Evolutionary conservation across 2,797 vertebrate genomes (phyloP).

Genomic region (Lophius americanus): DNA sequence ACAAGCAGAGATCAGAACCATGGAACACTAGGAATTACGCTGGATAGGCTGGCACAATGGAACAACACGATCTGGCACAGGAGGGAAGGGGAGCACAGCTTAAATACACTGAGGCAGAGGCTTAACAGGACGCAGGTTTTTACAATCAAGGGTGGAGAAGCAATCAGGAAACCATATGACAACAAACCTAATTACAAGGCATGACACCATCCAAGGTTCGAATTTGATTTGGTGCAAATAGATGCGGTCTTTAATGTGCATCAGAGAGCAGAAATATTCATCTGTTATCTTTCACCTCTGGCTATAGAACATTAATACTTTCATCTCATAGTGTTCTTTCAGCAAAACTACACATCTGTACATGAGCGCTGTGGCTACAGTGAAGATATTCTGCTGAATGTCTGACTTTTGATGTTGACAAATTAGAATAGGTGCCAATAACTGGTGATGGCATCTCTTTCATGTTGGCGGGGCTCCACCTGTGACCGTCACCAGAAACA

Average conservation of each 20-base stretch:
- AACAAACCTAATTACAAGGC: too few species aligned
- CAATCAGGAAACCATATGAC: too few species aligned
- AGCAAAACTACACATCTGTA: not conserved
- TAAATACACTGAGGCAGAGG: too few species aligned
- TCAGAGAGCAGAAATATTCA: slow-evolving; percentile 5
- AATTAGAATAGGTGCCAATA: slow-evolving; percentile 8
- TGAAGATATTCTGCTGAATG: not conserved
- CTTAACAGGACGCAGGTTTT: too few species aligned
- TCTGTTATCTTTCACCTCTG: slow-evolving; percentile 7
- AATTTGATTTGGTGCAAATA: too few species aligned
- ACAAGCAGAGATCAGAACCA: too few species aligned
- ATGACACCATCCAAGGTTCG: too few species aligned
- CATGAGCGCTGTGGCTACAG: not conserved
- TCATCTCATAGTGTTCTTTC: slow-evolving; percentile 21
- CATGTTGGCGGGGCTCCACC: not conserved
- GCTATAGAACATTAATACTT: slow-evolving; percentile 6
- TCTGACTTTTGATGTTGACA: slow-evolving; percentile 16
- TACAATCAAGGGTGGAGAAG: too few species aligned
- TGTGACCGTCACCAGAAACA: not conserved
- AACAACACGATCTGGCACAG: too few species aligned
- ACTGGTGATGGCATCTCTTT: not conserved
- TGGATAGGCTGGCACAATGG: too few species aligned
- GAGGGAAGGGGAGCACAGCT: too few species aligned
- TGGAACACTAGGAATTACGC: too few species aligned
- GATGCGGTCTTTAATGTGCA: not conserved